Evolutionary conservation across 2,113 vertebrate species (phyloP).

Genomic region (Antechinus stuartii): DNA sequence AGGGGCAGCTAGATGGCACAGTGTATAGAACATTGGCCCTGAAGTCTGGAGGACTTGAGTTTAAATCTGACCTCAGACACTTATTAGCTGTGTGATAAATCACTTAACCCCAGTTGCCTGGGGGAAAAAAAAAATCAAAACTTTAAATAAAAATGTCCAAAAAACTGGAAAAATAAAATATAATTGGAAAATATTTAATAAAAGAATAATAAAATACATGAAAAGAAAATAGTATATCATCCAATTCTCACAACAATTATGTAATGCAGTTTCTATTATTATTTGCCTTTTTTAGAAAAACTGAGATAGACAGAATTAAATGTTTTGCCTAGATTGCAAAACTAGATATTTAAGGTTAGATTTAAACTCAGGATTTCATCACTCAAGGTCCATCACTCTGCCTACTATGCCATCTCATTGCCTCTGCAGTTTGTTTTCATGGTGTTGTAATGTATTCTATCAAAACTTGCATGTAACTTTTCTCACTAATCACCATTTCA

Average conservation of each 20-base stretch:
- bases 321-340: neutral
- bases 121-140: too few species aligned
- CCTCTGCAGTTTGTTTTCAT: neutral
- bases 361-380: neutral
- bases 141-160: too few species aligned
- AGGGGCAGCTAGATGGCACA: too few species aligned
- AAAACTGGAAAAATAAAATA: too few species aligned
- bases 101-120: too few species aligned
- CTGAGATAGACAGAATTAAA: neutral
- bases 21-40: too few species aligned
- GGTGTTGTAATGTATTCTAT: neutral
- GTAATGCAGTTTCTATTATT: neutral
- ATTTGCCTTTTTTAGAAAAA: neutral
- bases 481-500: neutral
- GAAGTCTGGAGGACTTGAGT: too few species aligned
- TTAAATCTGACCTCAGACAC: too few species aligned
- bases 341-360: neutral
- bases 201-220: too few species aligned
- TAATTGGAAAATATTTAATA: too few species aligned
- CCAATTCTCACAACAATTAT: neutral
- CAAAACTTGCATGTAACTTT: neutral
- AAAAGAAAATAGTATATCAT: neutral
- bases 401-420: neutral
- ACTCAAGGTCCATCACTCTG: neutral
- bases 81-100: too few species aligned